Evolutionary conservation across 2,888 invertebrate species (phyloP).

Genomic region (Netelia virgata): DNA sequence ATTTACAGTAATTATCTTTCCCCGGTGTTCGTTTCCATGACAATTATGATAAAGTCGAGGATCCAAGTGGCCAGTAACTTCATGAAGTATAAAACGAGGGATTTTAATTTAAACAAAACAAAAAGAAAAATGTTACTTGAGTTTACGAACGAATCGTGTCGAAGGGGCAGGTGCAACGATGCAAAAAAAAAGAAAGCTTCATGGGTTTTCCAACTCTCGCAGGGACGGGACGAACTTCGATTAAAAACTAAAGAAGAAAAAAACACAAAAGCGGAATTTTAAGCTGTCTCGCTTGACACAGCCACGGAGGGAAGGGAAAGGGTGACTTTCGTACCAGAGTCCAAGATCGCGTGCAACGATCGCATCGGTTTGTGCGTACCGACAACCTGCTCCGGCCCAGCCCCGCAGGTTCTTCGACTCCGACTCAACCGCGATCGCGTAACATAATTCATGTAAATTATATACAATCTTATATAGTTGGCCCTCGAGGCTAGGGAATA

Average conservation of each 20-base stretch:
- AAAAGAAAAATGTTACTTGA: constrained; percentile 13
- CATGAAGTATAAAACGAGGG: constrained; percentile 36
- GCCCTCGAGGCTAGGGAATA: constrained; percentile 48
- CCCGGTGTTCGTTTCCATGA: not conserved
- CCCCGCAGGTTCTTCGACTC: constrained; percentile 31
- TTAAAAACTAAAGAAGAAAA: constrained; percentile 27
- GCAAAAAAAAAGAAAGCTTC: constrained; percentile 30
- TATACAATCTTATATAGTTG: constrained; percentile 67
- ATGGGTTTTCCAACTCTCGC: constrained; percentile 13
- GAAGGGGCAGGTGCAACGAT: constrained; percentile 33
- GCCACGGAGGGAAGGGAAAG: not conserved
- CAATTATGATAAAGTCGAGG: constrained; percentile 48
- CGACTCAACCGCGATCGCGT: constrained; percentile 57
- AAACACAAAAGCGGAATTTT: constrained; percentile 47
- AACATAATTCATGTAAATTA: constrained; percentile 71
- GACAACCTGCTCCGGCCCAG: constrained; percentile 31
- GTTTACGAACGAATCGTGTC: constrained; percentile 8
- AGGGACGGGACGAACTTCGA: constrained; percentile 18
- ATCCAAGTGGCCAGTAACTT: constrained; percentile 32
- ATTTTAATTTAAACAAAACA: not conserved
- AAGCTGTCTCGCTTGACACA: constrained; percentile 33
- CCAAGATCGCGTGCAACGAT: constrained; percentile 60
- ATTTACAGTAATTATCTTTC: not conserved
- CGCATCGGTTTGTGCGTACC: constrained; percentile 49
- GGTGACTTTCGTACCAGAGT: constrained; percentile 5